A percentile compares a stretch with the other conserved stretches of the same genome.
phyloP scores from a whole-genome alignment of 2,888 invertebrate species.

The Lasioglossum zephyrum region DNA sequence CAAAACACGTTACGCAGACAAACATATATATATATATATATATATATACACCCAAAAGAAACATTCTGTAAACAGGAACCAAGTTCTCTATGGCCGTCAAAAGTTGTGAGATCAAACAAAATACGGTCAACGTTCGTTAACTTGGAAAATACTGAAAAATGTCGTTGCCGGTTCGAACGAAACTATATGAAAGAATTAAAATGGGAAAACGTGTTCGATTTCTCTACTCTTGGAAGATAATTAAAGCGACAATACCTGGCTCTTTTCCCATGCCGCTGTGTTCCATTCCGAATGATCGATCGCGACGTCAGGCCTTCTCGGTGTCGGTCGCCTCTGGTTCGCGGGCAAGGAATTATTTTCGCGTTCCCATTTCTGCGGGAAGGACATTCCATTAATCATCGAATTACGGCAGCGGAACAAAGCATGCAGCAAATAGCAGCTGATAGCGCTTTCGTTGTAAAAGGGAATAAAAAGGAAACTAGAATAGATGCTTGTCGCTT shows the following conservation, averaged over 20 bases:
- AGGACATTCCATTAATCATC: conserved; percentile 33
- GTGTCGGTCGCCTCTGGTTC: conserved; percentile 85
- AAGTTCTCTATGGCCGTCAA: no score
- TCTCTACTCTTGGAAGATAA: neutral
- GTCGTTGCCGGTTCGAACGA: neutral
- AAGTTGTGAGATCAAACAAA: no score
- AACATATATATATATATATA: neutral
- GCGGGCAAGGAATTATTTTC: conserved; percentile 87
- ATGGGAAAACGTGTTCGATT: neutral
- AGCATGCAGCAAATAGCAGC: neutral
- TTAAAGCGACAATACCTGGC: conserved; percentile 83
- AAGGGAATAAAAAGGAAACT: neutral
- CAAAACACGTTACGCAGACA: conserved; percentile 10
- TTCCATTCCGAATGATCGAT: conserved; percentile 85
- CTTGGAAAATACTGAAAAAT: no score
- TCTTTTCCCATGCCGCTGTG: conserved; percentile 85
- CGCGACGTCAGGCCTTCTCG: conserved; percentile 85
- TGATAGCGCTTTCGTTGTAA: neutral
- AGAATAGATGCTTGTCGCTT: neutral
- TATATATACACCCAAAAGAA: no score
- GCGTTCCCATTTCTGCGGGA: conserved; percentile 87
- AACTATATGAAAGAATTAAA: neutral
- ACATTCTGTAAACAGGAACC: no score
- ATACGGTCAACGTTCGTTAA: no score
- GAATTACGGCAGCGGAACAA: neutral